Evolutionary conservation across 2,888 invertebrate genomes (phyloP), one percentile per base, ranked within the genome.

Genomic region (Drosophila crucigera): DNA sequence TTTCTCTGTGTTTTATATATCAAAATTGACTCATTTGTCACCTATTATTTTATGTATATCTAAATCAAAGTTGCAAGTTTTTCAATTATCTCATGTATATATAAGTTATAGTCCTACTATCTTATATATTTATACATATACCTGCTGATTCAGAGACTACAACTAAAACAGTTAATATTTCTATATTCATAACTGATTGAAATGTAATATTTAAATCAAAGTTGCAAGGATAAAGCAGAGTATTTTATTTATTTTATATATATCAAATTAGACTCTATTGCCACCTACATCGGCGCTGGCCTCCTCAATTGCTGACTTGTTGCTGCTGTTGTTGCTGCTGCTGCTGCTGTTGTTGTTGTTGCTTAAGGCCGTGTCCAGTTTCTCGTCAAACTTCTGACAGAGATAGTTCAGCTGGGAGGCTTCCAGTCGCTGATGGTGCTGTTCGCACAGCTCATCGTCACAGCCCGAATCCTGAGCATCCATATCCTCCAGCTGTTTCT

Each of bases 301-400:
- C 59, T 81, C 89, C 71, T 78, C 90, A 64, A 73, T 83, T 33
- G 78, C 74, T 69, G 78, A 25, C 50, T 73, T 55, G 73, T 82
- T 35, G 78, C 73, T 68, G 78, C 28, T 52, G 75, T 53, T 37
- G 65, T 69, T 55, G 73, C 81, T 41, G 80, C n/a, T 52, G 75
- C 43, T 82, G 82, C 71, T 55, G 73, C 81, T 35, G 78, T 71
- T 70, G 80, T 19, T 52, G 75, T 43, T 82, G 82, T 84, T 84
- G 78, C 78, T 86, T 52, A 88, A 78, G 50, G 80, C 89, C 54
- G 92, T 92, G 75, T 92, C 93, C 74, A 93, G 72, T 74, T 93
- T 93, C 75, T 93, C 92, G 78, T 94, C 92, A 74, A 93, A 93
- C 86, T 93, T 93, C 84, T 93, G 93, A 87, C 93, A 93, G 81